Evolutionary conservation across 2,113 vertebrate species (phyloP).

Genomic region (Fukomys damarensis): DNA sequence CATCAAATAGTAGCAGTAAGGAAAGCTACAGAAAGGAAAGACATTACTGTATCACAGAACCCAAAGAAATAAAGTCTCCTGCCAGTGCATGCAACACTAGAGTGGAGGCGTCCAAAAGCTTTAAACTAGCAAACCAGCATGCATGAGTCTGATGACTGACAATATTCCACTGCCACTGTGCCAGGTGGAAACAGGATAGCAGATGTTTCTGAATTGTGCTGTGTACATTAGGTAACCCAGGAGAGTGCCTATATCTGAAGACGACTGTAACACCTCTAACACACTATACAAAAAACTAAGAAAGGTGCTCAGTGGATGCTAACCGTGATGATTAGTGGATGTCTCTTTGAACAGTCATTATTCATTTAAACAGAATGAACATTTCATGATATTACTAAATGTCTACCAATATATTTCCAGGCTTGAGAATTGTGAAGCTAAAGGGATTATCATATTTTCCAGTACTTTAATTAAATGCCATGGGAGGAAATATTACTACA

Average conservation of each 20-base stretch:
- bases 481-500: neutral
- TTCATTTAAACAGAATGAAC: neutral
- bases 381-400: neutral
- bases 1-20: slow-evolving; percentile 12
- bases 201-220: slow-evolving; percentile 59
- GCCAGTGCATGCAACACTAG: slow-evolving; percentile 52
- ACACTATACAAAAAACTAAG: neutral
- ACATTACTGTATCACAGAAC: neutral
- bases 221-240: neutral
- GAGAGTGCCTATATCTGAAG: neutral
- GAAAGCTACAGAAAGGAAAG: neutral
- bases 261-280: neutral
- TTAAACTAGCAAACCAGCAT: slow-evolving; percentile 47
- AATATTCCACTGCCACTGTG: neutral
- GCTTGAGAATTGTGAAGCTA: neutral
- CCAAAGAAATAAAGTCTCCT: slow-evolving; percentile 54
- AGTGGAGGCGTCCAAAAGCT: slow-evolving; percentile 31
- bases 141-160: slow-evolving; percentile 19
- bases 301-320: neutral
- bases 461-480: slow-evolving; percentile 1
- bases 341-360: neutral
- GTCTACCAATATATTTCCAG: neutral
- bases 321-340: neutral
- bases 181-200: slow-evolving; percentile 45
- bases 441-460: neutral